Evolutionary conservation across 2,797 vertebrate species (phyloP).

Genomic region (Craterocephalus amniculus): DNA sequence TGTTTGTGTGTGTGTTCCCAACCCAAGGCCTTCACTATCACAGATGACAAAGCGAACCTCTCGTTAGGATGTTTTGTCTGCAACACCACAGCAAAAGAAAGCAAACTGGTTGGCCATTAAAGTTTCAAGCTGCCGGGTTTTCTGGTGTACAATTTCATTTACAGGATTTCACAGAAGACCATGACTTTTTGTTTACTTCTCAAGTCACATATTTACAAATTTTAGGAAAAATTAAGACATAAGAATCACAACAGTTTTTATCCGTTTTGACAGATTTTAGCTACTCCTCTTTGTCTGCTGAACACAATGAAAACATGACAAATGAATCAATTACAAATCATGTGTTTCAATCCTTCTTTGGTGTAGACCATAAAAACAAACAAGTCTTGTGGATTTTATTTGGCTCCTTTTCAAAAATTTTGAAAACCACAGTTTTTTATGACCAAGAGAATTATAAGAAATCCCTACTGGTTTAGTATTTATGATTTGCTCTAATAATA

Average conservation of each 20-base stretch:
- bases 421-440: background rate
- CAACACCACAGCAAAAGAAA: background rate
- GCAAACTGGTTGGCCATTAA: background rate
- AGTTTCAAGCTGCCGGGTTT: background rate
- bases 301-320: background rate
- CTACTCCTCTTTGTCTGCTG: background rate
- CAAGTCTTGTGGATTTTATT: too few species aligned
- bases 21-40: slow-evolving; percentile 35
- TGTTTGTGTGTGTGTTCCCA: slow-evolving; percentile 32
- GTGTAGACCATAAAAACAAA: background rate
- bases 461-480: background rate
- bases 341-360: background rate
- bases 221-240: background rate
- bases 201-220: background rate
- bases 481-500: slow-evolving; percentile 7
- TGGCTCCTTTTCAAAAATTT: background rate
- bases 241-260: background rate
- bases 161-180: background rate
- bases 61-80: slow-evolving; percentile 51
- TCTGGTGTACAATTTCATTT: background rate
- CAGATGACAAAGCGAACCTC: slow-evolving; percentile 25
- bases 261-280: background rate
- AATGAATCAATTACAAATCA: background rate
- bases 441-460: background rate
- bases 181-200: background rate